Conservation (phyloP, 1,140 invertebrate species). For the Dinoponera quadriceps region DNA sequence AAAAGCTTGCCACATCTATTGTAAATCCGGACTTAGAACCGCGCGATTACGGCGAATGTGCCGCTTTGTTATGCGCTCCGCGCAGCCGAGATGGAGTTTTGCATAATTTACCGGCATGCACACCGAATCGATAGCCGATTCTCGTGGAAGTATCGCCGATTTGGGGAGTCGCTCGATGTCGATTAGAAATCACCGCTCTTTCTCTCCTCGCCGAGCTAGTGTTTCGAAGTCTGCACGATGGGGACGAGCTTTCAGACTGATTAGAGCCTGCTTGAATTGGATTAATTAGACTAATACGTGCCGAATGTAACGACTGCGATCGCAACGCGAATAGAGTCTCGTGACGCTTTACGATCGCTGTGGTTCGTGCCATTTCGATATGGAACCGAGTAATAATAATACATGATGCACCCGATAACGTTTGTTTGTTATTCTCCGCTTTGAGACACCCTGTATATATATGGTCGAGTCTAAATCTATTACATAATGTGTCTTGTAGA, state of each 20-base stretch:
- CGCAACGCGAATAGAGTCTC: not conserved
- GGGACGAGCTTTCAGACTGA: not conserved
- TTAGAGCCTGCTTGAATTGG: not conserved
- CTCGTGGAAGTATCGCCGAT: not conserved
- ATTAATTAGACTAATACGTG: not conserved
- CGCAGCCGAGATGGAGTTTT: not conserved
- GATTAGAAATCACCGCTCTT: not conserved
- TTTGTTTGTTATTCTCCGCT: no score
- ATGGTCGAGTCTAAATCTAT: no score
- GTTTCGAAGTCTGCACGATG: not conserved
- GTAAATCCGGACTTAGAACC: no score
- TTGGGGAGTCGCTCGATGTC: slow-evolving; percentile 19
- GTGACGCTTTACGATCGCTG: not conserved
- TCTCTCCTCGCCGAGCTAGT: not conserved
- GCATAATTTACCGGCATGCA: slow-evolving; percentile 40
- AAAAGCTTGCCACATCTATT: no score
- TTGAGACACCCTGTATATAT: no score
- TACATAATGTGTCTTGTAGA: no score
- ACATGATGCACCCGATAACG: not conserved
- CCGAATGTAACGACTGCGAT: not conserved
- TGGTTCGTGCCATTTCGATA: not conserved
- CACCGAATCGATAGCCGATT: slow-evolving; percentile 24
- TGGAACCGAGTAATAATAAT: not conserved
- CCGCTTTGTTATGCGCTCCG: not conserved
- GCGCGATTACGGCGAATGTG: not conserved